Conservation (phyloP, 2,113 vertebrate genomes). For the Psilopsiagon aurifrons region DNA sequence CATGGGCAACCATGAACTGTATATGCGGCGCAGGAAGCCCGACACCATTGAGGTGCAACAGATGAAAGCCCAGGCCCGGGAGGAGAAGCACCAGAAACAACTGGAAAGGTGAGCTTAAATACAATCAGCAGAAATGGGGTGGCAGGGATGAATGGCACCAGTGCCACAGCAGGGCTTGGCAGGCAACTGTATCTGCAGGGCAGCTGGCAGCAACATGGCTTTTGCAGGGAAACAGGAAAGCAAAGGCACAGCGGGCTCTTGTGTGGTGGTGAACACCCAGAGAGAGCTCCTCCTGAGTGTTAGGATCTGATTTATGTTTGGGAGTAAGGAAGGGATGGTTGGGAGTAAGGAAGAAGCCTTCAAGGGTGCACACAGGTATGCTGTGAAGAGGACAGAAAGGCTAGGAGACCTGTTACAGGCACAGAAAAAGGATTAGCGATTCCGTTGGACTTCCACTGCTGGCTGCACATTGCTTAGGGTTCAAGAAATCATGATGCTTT, state of each 20-base stretch:
- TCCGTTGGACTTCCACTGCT: not conserved
- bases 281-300: not conserved
- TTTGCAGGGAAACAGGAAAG: not conserved
- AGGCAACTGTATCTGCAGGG: not conserved
- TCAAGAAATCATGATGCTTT: not conserved
- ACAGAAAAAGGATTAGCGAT: not conserved
- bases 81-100: slow-evolving; percentile 92
- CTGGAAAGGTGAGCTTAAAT: slow-evolving; percentile 81
- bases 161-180: not conserved
- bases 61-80: slow-evolving; percentile 95
- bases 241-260: not conserved
- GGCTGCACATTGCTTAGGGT: not conserved
- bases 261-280: too few species aligned
- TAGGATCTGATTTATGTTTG: not conserved
- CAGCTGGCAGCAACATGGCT: rapidly evolving
- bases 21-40: slow-evolving; percentile 94
- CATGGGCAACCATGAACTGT: slow-evolving; percentile 97
- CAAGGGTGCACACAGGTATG: not conserved
- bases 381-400: not conserved
- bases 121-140: not conserved
- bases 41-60: slow-evolving; percentile 98
- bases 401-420: not conserved
- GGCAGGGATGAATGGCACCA: not conserved
- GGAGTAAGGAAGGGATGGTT: not conserved
- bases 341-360: not conserved